Conservation (phyloP, 1,140 invertebrate species). For the Caligus rogercresseyi region DNA sequence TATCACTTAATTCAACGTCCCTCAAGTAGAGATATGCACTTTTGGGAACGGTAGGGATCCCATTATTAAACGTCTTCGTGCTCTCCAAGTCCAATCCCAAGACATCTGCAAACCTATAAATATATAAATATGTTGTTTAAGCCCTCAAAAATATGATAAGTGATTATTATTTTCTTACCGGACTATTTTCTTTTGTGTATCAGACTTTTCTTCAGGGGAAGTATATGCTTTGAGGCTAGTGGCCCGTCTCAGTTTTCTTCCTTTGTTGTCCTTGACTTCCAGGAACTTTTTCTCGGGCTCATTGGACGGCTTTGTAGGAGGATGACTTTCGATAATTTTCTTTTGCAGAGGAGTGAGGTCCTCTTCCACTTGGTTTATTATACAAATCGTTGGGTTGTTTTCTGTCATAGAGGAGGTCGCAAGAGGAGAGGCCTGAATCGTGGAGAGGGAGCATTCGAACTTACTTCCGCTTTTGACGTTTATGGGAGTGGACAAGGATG, state of each 20-base stretch:
- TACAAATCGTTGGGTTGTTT: not conserved
- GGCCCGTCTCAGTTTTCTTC: not conserved
- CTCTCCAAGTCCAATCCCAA: constrained; percentile 78
- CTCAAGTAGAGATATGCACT: constrained; percentile 42
- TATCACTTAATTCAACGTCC: constrained; percentile 11
- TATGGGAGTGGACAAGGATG: not conserved
- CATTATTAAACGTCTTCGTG: constrained; percentile 69
- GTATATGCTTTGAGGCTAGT: not conserved
- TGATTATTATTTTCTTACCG: not conserved
- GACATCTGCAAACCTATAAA: constrained; percentile 79
- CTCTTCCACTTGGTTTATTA: not conserved
- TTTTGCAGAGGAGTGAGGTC: not conserved
- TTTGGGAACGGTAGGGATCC: constrained; percentile 65
- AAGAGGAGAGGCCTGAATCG: not conserved
- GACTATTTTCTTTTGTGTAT: not conserved
- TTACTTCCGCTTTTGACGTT: not conserved
- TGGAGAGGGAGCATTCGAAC: not conserved
- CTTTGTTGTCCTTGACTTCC: not conserved
- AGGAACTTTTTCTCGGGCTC: not conserved
- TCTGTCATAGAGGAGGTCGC: not conserved
- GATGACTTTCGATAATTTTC: not conserved
- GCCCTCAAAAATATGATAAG: not conserved
- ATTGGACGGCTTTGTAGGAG: not conserved
- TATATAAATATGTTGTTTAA: not conserved
- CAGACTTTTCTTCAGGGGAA: not conserved